Evolutionary conservation across 1,140 invertebrate genomes (phyloP).

Genomic region (Heliconius melpomene): DNA sequence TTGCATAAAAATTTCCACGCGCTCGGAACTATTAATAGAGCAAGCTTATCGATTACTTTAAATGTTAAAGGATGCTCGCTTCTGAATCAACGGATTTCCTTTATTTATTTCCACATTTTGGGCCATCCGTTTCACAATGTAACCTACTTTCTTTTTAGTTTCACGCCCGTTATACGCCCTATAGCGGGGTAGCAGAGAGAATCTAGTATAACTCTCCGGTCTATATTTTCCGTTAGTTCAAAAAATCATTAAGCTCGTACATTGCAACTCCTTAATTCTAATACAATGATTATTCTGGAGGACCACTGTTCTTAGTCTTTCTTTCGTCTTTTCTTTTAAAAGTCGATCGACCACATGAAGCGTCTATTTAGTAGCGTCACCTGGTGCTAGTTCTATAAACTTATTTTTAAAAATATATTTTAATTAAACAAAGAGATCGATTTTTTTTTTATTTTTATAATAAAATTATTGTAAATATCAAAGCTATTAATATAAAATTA

Average conservation of each 20-base stretch:
- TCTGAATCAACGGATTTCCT: neutral
- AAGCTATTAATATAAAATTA: too few species aligned
- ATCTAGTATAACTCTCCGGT: neutral
- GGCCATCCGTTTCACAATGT: neutral
- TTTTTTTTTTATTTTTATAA: too few species aligned
- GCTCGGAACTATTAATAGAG: neutral
- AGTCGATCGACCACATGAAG: too few species aligned
- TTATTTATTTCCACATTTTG: neutral
- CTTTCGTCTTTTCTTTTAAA: too few species aligned
- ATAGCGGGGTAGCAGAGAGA: neutral
- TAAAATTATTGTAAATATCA: too few species aligned
- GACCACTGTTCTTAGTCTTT: too few species aligned
- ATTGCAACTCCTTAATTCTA: too few species aligned
- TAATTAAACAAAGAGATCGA: neutral
- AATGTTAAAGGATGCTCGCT: neutral
- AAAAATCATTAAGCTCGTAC: too few species aligned
- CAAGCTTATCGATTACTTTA: conserved; percentile 5
- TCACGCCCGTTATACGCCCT: neutral
- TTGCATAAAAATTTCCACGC: neutral
- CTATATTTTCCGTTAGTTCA: too few species aligned
- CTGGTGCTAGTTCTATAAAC: too few species aligned
- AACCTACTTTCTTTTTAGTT: neutral
- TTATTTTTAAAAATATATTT: neutral
- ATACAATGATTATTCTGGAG: too few species aligned
- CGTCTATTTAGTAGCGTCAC: too few species aligned